phyloP scores from a whole-genome alignment of 1,140 invertebrate genomes.

The Hypothenemus hampei region DNA sequence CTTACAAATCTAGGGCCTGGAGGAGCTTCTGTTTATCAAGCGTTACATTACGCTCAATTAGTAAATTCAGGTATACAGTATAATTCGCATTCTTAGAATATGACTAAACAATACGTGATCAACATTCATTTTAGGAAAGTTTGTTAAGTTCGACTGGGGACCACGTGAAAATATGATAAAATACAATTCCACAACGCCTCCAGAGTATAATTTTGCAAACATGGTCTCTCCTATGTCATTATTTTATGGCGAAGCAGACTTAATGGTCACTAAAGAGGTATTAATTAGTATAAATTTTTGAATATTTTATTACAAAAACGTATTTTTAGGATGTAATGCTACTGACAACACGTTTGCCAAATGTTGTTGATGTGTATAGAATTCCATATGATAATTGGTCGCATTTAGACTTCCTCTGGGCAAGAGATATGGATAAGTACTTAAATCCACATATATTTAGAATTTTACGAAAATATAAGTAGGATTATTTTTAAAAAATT shows the following conservation, averaged over 20 bases:
- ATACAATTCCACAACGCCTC: slow-evolving; percentile 47
- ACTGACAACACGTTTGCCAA: slow-evolving; percentile 15
- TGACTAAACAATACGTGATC: neutral
- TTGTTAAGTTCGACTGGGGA: slow-evolving; percentile 60
- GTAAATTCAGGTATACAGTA: slow-evolving; percentile 8
- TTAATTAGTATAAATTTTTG: neutral
- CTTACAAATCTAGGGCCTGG: slow-evolving; percentile 1
- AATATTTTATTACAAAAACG: slow-evolving; percentile 2
- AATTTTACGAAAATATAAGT: slow-evolving; percentile 1
- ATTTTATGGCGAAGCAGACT: slow-evolving; percentile 49
- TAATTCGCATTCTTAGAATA: neutral
- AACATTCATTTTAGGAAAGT: slow-evolving; percentile 44
- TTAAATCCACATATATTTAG: slow-evolving; percentile 25
- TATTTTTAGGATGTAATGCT: slow-evolving; percentile 20
- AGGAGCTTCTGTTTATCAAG: slow-evolving; percentile 13
- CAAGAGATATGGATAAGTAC: slow-evolving; percentile 29
- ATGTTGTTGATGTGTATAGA: slow-evolving; percentile 37
- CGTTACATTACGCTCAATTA: slow-evolving; percentile 14
- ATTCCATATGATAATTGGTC: slow-evolving; percentile 33
- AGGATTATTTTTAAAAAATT: neutral
- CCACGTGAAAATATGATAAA: slow-evolving; percentile 44
- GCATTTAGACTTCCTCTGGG: slow-evolving; percentile 44
- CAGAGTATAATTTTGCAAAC: slow-evolving; percentile 49
- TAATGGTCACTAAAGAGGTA: slow-evolving; percentile 31
- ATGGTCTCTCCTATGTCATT: slow-evolving; percentile 53